A percentile compares a stretch with the other conserved stretches of the same genome.
Conservation (phyloP, 1,140 invertebrate genomes). For the Anadara kagoshimensis region DNA sequence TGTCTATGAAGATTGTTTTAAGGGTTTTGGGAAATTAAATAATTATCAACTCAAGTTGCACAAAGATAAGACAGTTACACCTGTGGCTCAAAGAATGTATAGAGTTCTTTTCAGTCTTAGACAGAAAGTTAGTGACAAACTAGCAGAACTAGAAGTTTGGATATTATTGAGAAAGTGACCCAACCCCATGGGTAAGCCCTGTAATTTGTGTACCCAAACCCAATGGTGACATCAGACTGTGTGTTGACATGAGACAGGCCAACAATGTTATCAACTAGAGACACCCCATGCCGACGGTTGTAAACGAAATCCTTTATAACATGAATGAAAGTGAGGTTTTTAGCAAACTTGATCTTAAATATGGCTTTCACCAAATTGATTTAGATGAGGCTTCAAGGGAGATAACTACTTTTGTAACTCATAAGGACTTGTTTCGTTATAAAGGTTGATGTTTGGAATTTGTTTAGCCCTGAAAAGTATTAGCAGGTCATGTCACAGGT, state of each 20-base stretch:
- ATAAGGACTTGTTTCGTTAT: constrained; percentile 40
- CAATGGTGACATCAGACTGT: no score
- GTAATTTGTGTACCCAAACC: no score
- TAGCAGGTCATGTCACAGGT: constrained; percentile 29
- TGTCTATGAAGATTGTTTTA: constrained; percentile 10
- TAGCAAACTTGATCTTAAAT: constrained; percentile 55
- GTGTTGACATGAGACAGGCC: constrained; percentile 59
- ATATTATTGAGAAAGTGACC: constrained; percentile 51
- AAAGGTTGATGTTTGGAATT: constrained; percentile 47
- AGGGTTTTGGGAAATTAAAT: constrained; percentile 26
- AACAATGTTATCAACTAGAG: constrained; percentile 58
- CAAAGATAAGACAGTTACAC: constrained; percentile 45
- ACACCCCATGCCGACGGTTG: constrained; percentile 57
- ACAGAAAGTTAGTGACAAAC: constrained; percentile 41
- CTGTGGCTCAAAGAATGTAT: constrained; percentile 34
- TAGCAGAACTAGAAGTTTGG: constrained; percentile 44
- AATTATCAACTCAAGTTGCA: constrained; percentile 41
- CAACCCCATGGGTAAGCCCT: no score
- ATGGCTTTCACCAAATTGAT: constrained; percentile 60
- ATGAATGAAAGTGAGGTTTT: no score
- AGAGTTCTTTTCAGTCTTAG: no score
- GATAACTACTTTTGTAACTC: constrained; percentile 46
- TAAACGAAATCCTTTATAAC: constrained; percentile 51
- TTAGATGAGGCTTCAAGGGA: constrained; percentile 43
- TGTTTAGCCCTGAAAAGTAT: constrained; percentile 34